Conservation (phyloP, 2,888 invertebrate genomes). For the Agriopis leucophaearia region DNA sequence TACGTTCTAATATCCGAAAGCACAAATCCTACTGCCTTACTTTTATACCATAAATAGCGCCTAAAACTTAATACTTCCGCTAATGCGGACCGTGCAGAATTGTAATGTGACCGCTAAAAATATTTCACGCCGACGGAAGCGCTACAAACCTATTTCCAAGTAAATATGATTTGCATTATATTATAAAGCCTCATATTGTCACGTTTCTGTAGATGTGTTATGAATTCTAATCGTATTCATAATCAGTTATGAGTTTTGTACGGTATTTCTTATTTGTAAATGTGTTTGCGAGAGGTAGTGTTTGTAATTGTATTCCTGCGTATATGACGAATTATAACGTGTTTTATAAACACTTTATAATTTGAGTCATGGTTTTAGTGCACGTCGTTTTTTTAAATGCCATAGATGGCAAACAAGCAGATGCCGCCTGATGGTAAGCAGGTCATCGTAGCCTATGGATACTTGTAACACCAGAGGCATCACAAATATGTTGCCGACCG, state of each 20-base stretch:
- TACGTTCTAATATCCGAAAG: neutral
- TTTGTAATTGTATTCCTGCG: no score
- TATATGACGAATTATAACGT: no score
- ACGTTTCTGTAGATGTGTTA: constrained; percentile 29
- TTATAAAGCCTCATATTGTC: constrained; percentile 32
- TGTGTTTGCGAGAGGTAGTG: no score
- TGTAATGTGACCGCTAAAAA: constrained; percentile 31
- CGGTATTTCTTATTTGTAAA: neutral
- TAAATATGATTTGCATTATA: constrained; percentile 27
- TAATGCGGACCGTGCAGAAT: constrained; percentile 32
- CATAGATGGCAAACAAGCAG: no score
- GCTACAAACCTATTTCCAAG: constrained; percentile 41
- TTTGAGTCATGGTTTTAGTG: no score
- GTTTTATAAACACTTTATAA: no score
- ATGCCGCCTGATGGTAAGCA: no score
- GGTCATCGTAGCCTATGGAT: no score
- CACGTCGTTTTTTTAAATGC: no score
- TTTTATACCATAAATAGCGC: neutral
- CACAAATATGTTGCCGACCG: no score
- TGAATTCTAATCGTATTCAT: constrained; percentile 28
- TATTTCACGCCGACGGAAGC: constrained; percentile 40
- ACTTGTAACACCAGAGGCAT: no score
- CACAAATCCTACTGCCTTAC: constrained; percentile 16
- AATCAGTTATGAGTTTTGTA: constrained; percentile 5
- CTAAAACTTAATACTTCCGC: neutral